Percentiles rank a stretch among this genome's conserved stretches.
Conservation (phyloP, 2,797 vertebrate genomes). For the Xenops minutus region DNA sequence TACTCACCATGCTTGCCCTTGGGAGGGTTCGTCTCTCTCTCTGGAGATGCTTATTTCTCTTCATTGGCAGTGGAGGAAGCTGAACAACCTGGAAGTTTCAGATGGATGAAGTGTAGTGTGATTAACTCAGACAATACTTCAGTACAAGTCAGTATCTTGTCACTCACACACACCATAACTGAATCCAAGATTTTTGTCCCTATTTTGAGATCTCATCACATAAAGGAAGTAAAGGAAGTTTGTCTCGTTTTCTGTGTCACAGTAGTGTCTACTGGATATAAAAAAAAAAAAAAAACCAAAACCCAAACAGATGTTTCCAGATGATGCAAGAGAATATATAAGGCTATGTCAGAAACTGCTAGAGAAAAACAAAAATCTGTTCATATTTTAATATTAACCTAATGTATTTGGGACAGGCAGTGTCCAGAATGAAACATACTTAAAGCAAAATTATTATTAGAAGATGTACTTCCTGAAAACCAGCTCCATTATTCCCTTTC, state of each 20-base stretch:
- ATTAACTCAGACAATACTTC: neutral
- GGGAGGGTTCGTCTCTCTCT: neutral
- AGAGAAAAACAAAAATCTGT: neutral
- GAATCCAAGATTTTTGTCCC: neutral
- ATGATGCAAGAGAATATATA: neutral
- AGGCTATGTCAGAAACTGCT: neutral
- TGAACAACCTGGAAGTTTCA: neutral
- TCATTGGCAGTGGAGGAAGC: neutral
- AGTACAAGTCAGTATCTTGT: neutral
- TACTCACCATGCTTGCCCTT: neutral
- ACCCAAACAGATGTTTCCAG: neutral
- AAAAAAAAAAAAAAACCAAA: too few species aligned
- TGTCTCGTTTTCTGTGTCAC: neutral
- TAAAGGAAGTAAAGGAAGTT: neutral
- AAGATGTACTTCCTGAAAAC: neutral
- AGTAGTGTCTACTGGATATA: neutral
- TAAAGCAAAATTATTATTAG: neutral
- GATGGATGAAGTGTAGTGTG: neutral
- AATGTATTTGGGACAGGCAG: neutral
- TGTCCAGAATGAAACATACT: neutral
- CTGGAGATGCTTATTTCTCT: neutral
- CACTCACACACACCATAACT: neutral
- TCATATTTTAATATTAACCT: neutral
- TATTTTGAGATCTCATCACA: neutral
- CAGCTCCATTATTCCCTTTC: neutral